Percentiles rank a stretch among this genome's conserved stretches.
phyloP scores from a whole-genome alignment of 1,140 invertebrate genomes.

The Oreohelix idahoensis region DNA sequence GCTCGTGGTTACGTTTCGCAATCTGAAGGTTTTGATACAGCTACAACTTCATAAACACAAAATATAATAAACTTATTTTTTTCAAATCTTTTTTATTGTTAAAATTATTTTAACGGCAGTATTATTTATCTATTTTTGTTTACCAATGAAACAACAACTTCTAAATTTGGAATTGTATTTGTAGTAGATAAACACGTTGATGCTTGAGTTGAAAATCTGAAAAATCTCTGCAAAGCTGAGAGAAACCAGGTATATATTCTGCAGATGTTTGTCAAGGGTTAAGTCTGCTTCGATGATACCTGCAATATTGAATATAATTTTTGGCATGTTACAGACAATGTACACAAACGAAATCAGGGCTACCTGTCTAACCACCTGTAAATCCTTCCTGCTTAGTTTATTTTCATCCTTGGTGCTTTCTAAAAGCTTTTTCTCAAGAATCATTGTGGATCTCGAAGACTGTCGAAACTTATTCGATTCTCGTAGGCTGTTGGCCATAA shows the following conservation, averaged over 20 bases:
- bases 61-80: too few species aligned
- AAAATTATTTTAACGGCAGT: too few species aligned
- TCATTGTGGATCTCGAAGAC: neutral
- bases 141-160: slow-evolving; percentile 8
- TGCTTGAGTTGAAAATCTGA: slow-evolving; percentile 6
- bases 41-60: too few species aligned
- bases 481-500: neutral
- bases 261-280: neutral
- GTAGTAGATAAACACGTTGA: slow-evolving; percentile 20
- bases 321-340: slow-evolving; percentile 10
- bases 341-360: slow-evolving; percentile 1
- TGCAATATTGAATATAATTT: slow-evolving; percentile 15
- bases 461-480: neutral
- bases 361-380: slow-evolving; percentile 10
- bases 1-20: too few species aligned
- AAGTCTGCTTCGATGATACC: neutral
- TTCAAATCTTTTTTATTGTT: too few species aligned
- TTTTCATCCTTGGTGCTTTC: neutral
- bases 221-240: neutral
- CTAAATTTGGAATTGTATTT: slow-evolving; percentile 13
- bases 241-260: neutral
- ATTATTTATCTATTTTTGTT: too few species aligned
- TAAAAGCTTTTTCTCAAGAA: neutral
- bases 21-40: too few species aligned
- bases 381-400: neutral